Base-by-base conservation (phyloP, 1,140 invertebrate genomes). In the Bilobella aurantiaca region DNA sequence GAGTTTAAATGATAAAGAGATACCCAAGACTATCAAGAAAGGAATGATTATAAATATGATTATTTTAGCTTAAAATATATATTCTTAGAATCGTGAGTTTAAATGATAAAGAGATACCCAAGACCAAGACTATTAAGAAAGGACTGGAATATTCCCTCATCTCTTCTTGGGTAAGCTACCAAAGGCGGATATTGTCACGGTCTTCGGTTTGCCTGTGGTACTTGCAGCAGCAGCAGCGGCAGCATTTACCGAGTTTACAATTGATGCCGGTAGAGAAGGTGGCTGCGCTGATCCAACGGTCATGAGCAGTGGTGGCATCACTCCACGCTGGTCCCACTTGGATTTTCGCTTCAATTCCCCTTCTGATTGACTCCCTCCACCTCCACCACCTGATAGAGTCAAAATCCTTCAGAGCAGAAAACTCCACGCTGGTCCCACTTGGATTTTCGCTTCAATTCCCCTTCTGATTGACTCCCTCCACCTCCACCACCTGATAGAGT, bases 161-260 rank as follows among this genome's bases (percentile, higher is more conserved):
- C 25, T 53, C 21, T 66, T 69, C 81, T 92, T 93, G 31, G 87
- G 87, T 70, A 93, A 79, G 5, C 88, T 87, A 29, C 90, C 90
- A 81, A 92, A 92, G 34, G 90, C 89, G 32, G 88, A 91, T 73
- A 93, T 92, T 49, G 90, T 84, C 2, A 89, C 92, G 18, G 88
- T 84, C 77, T 92, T 93, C 8, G 90, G 90, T 46, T 89, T 89
- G n/a, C n/a, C n/a, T n/a, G n/a, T n/a, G n/a, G n/a, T n/a, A n/a
- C n/a, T n/a, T n/a, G n/a, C n/a, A n/a, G n/a, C n/a, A n/a, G n/a
- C n/a, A n/a, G n/a, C n/a, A 2, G 88, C 88, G 0, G 84, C 85
- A 27, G 84, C 85, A 27, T 83, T 85, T 0, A 89, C 89, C n/a
- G 91, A 77, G 0, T 87, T 84, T 59, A 34, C 58, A 59, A 29